Conservation (phyloP, 2,797 vertebrate species). For the Paedocypris micromegethes region DNA sequence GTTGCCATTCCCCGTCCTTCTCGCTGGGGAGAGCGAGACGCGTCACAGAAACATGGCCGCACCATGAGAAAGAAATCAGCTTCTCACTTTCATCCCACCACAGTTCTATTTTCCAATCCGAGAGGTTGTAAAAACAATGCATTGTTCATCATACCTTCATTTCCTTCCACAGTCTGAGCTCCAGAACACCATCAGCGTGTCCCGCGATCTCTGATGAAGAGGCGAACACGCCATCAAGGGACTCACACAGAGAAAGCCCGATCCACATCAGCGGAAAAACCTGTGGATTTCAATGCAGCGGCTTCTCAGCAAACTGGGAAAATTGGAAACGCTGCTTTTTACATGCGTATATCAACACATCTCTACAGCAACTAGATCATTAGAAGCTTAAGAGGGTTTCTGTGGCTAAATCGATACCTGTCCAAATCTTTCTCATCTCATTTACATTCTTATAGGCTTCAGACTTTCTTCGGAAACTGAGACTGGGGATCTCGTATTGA, state of each 20-base stretch:
- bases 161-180: slow-evolving; percentile 6
- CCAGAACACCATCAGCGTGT: neutral
- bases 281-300: too few relatives aligned
- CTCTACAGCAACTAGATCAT: neutral
- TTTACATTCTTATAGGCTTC: neutral
- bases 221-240: slow-evolving; percentile 2
- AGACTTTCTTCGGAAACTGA: neutral
- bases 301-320: too few relatives aligned
- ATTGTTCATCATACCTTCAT: slow-evolving; percentile 1
- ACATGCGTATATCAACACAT: neutral
- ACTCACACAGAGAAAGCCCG: too few relatives aligned
- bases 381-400: neutral
- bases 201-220: slow-evolving; percentile 1
- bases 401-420: neutral
- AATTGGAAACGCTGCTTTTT: too few relatives aligned
- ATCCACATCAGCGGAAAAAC: too few relatives aligned
- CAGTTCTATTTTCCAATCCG: neutral
- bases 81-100: neutral
- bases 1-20: neutral
- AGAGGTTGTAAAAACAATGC: too few relatives aligned
- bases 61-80: neutral
- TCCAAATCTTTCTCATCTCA: neutral
- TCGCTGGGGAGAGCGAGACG: neutral
- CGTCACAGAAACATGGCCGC: neutral
- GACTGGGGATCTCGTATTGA: neutral